A percentile compares a stretch with the other conserved stretches of the same genome.
Evolutionary conservation across 1,140 invertebrate genomes (phyloP).

Genomic region (Hylaeus anthracinus): DNA sequence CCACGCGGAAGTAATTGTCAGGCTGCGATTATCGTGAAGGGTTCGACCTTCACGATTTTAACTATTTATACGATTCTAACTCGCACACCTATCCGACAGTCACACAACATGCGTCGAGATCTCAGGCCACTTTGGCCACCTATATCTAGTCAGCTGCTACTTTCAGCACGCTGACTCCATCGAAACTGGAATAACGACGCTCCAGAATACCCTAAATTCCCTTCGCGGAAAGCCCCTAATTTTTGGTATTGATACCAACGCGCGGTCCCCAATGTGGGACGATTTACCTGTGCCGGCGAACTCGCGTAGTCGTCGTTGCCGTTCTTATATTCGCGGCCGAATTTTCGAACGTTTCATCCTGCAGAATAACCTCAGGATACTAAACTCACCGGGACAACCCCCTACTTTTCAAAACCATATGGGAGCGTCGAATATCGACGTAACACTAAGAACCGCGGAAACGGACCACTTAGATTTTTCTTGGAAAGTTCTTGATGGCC

Average conservation of each 20-base stretch:
- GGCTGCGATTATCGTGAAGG: not conserved
- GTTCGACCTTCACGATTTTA: not conserved
- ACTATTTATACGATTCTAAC: too few relatives aligned
- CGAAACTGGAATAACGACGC: not conserved
- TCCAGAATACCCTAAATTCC: not conserved
- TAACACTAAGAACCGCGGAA: not conserved
- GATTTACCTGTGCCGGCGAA: not conserved
- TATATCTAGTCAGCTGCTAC: not conserved
- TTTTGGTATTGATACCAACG: slow-evolving; percentile 28
- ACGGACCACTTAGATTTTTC: not conserved
- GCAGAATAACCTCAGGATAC: not conserved
- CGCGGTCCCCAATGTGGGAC: slow-evolving; percentile 5
- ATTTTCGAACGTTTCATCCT: slow-evolving; percentile 35
- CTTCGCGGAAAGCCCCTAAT: slow-evolving; percentile 30
- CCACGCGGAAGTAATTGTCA: not conserved
- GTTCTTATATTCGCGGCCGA: slow-evolving; percentile 36
- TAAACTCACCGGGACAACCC: slow-evolving; percentile 12
- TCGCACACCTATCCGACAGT: not conserved
- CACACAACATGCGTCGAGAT: not conserved
- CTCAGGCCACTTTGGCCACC: not conserved
- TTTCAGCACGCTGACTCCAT: not conserved
- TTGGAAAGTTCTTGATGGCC: not conserved
- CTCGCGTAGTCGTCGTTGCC: too few relatives aligned
- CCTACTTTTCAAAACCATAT: not conserved
- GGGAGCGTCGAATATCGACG: slow-evolving; percentile 42